Base-by-base conservation (phyloP, 2,888 invertebrate genomes). In the Dusona sp. region DNA sequence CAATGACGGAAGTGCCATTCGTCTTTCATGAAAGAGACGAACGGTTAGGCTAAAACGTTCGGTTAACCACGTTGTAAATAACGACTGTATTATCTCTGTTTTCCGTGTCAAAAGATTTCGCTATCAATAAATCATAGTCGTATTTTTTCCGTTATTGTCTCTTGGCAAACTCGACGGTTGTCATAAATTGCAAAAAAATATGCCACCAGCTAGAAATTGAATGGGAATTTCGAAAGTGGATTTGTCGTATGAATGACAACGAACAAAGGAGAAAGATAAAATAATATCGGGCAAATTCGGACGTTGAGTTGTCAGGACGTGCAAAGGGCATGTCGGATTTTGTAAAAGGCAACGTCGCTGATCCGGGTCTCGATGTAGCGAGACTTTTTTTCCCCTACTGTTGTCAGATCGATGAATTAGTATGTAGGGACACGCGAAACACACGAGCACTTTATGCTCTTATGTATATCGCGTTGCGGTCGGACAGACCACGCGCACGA, bases 361-460 rank as follows among this genome's bases (percentile, higher is more conserved):
- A 79, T 42, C 61, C 48, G 61, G 38, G 36, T 65, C 73, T 80
- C 42, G 61, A 45, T 13, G 42, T n/a, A 75, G 75, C 36, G 25
- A 33, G 25, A 68, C 67, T 16, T 54, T 72, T 79, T 51, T 65
- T 72, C 51, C 57, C 54, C 57, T 72, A 16, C 74, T 75, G 67
- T 57, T 29, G 64, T 57, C 45, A 25, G 80, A 83, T 85, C 86
- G 84, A 80, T 84, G 79, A 84, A 84, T 83, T 84, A 84, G 80
- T 78, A 83, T 79, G 82, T 79, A 79, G 73, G 64, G 83, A 85
- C 85, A 83, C 85, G 85, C 68, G 85, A 85, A 65, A 79, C 73
- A 70, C 67, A 77, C 72, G 51, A 42, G 48, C 65, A 72, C 61
- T 79, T 77, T 83, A 78, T 73, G 77, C 75, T 75, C 72, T 73